Conservation (phyloP, 2,888 invertebrate species). For the Apodemia mormo region DNA sequence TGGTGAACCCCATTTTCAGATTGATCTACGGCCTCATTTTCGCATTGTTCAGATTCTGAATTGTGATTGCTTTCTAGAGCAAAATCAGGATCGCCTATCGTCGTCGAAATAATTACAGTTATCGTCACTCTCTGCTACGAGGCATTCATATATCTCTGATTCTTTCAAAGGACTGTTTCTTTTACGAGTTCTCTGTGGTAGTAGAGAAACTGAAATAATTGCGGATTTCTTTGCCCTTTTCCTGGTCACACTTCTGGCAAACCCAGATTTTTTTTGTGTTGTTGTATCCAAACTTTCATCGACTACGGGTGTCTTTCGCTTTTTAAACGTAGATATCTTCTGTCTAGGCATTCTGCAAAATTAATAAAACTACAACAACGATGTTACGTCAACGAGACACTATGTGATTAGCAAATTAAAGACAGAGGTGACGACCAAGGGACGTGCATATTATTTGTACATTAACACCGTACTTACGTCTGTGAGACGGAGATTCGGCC, state of each 20-base stretch:
- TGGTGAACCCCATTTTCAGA: not conserved
- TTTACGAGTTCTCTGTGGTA: not conserved
- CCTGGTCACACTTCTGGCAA: slow-evolving; percentile 3
- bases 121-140: slow-evolving; percentile 19
- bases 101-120: slow-evolving; percentile 24
- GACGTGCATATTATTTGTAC: no score
- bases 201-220: not conserved
- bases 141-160: slow-evolving; percentile 19
- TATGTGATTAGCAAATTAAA: not conserved
- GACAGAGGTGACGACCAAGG: not conserved
- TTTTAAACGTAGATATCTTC: not conserved
- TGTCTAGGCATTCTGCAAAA: not conserved
- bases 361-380: slow-evolving; percentile 1
- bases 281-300: slow-evolving; percentile 1
- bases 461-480: slow-evolving; percentile 4
- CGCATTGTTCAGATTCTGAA: not conserved
- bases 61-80: slow-evolving; percentile 23
- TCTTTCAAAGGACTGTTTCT: slow-evolving; percentile 2
- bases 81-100: slow-evolving; percentile 24
- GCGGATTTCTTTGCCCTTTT: not conserved
- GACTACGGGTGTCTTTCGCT: not conserved
- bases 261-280: not conserved
- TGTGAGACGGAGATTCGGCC: not conserved
- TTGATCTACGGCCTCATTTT: not conserved
- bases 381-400: slow-evolving; percentile 8